Evolutionary conservation across 2,797 vertebrate genomes (phyloP).

Genomic region (Smutsia gigantea): DNA sequence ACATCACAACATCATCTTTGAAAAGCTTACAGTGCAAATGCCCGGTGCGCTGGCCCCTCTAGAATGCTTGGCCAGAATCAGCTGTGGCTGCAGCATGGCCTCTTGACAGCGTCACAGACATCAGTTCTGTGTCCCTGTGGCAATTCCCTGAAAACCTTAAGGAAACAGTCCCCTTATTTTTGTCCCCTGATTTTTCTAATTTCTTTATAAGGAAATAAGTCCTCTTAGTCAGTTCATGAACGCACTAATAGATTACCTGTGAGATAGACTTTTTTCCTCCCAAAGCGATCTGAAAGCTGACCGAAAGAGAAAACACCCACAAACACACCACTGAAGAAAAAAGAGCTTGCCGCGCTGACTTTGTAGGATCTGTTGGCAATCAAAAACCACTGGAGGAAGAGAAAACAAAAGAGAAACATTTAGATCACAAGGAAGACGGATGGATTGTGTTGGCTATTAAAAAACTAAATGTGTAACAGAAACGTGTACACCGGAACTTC

Average conservation of each 20-base stretch:
- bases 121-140: not conserved
- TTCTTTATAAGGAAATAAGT: not conserved
- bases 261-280: constrained; percentile 89
- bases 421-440: constrained; percentile 6
- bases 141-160: not conserved
- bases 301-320: constrained; percentile 89
- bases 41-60: not conserved
- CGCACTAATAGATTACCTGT: constrained; percentile 82
- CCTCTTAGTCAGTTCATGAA: not conserved
- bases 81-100: not conserved
- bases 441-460: not conserved
- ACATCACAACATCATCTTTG: not conserved
- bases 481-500: not conserved
- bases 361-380: constrained; percentile 87
- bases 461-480: not conserved
- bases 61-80: not conserved
- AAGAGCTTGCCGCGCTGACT: constrained; percentile 88
- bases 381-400: constrained; percentile 87
- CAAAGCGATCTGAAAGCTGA: constrained; percentile 88
- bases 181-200: not conserved
- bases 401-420: not conserved
- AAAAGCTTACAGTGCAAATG: not conserved
- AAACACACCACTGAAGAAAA: constrained; percentile 90
- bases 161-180: not conserved
- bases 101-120: not conserved